Evolutionary conservation across 2,888 invertebrate genomes (phyloP).

Genomic region (Ischnus inquisitorius): DNA sequence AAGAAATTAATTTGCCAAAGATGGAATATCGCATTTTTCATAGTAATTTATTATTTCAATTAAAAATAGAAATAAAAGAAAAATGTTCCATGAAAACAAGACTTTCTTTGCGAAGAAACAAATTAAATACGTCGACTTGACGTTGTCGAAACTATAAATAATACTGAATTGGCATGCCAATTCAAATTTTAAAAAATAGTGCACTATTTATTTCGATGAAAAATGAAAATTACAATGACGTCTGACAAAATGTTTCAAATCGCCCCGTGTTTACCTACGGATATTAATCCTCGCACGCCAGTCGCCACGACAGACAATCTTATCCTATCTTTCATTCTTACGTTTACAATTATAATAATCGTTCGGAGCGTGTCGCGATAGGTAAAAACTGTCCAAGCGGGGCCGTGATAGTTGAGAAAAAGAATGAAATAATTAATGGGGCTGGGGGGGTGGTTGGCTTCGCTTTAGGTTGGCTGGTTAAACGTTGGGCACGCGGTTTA

Average conservation of each 20-base stretch:
- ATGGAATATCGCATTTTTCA: too few relatives aligned
- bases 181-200: too few relatives aligned
- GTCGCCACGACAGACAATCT: not conserved
- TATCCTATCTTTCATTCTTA: slow-evolving; percentile 3
- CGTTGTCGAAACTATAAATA: too few relatives aligned
- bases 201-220: not conserved
- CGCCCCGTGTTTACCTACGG: not conserved
- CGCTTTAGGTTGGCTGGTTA: not conserved
- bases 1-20: not conserved
- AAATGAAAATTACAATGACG: not conserved
- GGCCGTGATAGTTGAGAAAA: slow-evolving; percentile 16
- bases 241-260: not conserved
- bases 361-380: slow-evolving; percentile 14
- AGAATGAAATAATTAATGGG: slow-evolving; percentile 1
- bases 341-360: slow-evolving; percentile 23
- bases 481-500: slow-evolving; percentile 41
- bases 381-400: not conserved
- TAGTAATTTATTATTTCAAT: too few relatives aligned
- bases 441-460: too few relatives aligned
- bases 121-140: too few relatives aligned
- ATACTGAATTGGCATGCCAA: too few relatives aligned
- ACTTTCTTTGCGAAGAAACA: too few relatives aligned
- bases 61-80: too few relatives aligned
- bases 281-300: not conserved
- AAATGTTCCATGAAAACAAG: not conserved